These are phyloP conservation scores for Salvator merianae DNA, from an alignment of 2,113 vertebrate species.

Conservation along the genomic window DNA sequence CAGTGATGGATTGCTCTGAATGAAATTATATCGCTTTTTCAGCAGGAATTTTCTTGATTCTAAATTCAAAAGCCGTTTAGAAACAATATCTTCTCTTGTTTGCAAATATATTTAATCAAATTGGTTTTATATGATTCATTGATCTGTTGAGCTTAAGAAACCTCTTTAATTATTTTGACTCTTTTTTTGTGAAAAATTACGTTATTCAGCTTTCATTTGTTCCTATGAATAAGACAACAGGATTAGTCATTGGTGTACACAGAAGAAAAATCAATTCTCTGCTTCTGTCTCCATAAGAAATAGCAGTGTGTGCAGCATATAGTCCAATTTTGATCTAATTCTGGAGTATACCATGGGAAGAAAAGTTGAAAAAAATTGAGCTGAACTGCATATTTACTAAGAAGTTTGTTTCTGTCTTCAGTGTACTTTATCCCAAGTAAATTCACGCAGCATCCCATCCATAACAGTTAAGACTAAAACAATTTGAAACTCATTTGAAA, in stretches of 20 bases:
- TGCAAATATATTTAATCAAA: not conserved
- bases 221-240: not conserved
- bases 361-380: too few species aligned
- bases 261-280: not conserved
- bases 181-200: not conserved
- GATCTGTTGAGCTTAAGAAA: not conserved
- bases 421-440: not conserved
- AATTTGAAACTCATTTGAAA: not conserved
- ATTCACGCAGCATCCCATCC: not conserved
- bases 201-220: not conserved
- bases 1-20: not conserved
- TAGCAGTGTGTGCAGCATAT: too few species aligned
- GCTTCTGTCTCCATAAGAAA: not conserved
- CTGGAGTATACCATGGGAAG: not conserved
- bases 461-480: not conserved
- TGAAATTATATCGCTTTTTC: not conserved
- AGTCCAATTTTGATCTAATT: not conserved
- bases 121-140: not conserved
- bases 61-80: not conserved
- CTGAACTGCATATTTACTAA: not conserved
- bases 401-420: not conserved
- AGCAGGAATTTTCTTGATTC: not conserved
- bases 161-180: not conserved
- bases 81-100: not conserved
- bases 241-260: not conserved